Base-by-base conservation (phyloP, 2,797 vertebrate species). In the Capromys pilorides region DNA sequence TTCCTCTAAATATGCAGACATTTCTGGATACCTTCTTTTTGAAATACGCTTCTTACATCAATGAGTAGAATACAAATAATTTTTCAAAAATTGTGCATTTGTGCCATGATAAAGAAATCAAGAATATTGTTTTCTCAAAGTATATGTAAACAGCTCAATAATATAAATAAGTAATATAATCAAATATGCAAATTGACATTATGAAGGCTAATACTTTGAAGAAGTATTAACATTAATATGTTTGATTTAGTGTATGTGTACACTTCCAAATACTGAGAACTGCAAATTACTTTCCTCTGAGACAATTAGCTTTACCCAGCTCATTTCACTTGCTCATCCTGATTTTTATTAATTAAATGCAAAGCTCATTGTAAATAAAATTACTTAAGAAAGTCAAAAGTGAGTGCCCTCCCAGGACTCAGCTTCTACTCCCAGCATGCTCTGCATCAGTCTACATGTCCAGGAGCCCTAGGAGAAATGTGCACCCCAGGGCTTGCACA, bases 71-170 rank as follows among this genome's bases (percentile, higher is more conserved):
- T 86, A 22, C 22, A 82, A 90, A 92, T 62, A 16, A 12, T 67
- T 94, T 78, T 33, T 19, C 13, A 93, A 57, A n/a, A 54, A 69
- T 51, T 91, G 36, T 91, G 39, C 11, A 61, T 14, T 90, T 83
- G 13, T 95, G 49, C 26, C 2, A 19, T 75, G 62, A 36, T 33
- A 49, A 85, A 71, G 21, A 79, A 66, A 90, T 93, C 36, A 71
- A 91, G 54, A 81, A 61, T 5, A 41, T 33, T 54, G 9, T n/a
- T 91, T 94, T 86, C 62, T 95, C 31, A 94, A 95, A 64, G 33
- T 16, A 33, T 71, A 66, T 66, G 62, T 82, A 33, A 66, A 64
- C 8, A 90, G 31, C 18, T 89, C 77, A 80, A 81, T 87, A 80
- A 80, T 61, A 2, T 39, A 86, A 93, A 73, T 67, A 9, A 49